Base-by-base conservation (phyloP, 2,888 invertebrate genomes). In the Pollenia amentaria region DNA sequence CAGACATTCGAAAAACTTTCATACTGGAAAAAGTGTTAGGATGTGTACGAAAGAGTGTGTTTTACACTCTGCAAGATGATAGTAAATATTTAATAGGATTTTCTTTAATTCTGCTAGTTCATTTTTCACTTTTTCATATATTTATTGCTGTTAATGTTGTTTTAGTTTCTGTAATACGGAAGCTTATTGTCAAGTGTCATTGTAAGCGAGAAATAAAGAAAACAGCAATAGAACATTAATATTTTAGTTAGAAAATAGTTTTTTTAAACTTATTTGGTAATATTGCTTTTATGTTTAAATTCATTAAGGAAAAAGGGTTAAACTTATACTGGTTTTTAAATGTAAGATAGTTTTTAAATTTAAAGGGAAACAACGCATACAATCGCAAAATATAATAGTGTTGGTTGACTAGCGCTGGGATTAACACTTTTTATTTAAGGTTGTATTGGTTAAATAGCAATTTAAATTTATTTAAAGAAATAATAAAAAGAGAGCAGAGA, bases 31-130 rank as follows among this genome's bases (percentile, higher is more conserved):
- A 70, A 2, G 8, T 48, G 29, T 21, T 21, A 48, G 42, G 3
- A 38, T 42, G 40, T 53, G 8, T 48, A 10, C 21, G 12, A 2
- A 9, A 18, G 21, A 4, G 29, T 46, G 29, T 48, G n/a, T 60
- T 78, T 69, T 48, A 69, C 69, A 70, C 64, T 62, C 18, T 48
- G 69, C 18, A 84, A 69, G 55, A 64, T 51, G 79, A 80, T 75
- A 57, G 75, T 84, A 75, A 84, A 79, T 80, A 79, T 80, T 84
- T 84, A 79, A 84, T 84, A 75, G 75, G 75, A 80, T 84, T 84
- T 75, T 73, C 67, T 55, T 53, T 48, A 10, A 38, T 46, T 81
- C 64, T 80, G 8, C 29, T 62, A 40, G 21, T 18, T 77, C 42
- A 7, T 73, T n/a, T 53, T 46, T 29, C 6, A 10, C 53, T 38